Evolutionary conservation across 2,888 invertebrate species (phyloP), one percentile per base, ranked within the genome.

Genomic region (Lasioglossum pauxillum): DNA sequence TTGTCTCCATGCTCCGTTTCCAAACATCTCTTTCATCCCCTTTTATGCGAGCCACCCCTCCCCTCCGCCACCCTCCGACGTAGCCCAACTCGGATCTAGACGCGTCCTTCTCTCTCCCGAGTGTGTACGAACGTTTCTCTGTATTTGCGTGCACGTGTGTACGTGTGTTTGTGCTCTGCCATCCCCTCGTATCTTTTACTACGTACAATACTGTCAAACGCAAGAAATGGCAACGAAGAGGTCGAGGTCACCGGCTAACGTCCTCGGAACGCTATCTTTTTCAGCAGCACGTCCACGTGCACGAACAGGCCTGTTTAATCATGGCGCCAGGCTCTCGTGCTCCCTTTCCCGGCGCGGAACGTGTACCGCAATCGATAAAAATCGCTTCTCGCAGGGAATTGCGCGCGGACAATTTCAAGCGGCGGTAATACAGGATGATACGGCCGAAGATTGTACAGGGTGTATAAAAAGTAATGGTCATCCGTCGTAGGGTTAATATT

Each of bases 1-100:
- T 78, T 78, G 78, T 78, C 38, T 57, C 78, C 78, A 44, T 57
- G 41, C 23, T 78, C 57, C 78, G 41, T 78, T 78, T 72, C 78
- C 67, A 23, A 77, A 77, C 67, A 46, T 77, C 77, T 67, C 67
- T 77, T 67, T 77, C 77, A 46, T 31, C 77, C 44, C 67, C 23
- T n/a, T 67, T 41, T 31, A 67, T 67, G 19, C 67, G 67, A 67
- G 16, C 27, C 72, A 73, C 4, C 46, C 49, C 72, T 16, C 27
- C 46, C 0, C 16, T n/a, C 27, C 67, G 16, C 14, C 16, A 10
- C 46, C 35, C 35, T 38, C 67, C 69, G 23, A 46, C 69, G 5
- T 49, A 67, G 14, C 12, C 31, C 19, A n/a, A 23, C 67, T n/a
- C n/a, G 67, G 53, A 53, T 46, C 60, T 46, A 44, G 16, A 31